Conservation (phyloP, 2,797 vertebrate species). For the Megalops cyprinoides region DNA sequence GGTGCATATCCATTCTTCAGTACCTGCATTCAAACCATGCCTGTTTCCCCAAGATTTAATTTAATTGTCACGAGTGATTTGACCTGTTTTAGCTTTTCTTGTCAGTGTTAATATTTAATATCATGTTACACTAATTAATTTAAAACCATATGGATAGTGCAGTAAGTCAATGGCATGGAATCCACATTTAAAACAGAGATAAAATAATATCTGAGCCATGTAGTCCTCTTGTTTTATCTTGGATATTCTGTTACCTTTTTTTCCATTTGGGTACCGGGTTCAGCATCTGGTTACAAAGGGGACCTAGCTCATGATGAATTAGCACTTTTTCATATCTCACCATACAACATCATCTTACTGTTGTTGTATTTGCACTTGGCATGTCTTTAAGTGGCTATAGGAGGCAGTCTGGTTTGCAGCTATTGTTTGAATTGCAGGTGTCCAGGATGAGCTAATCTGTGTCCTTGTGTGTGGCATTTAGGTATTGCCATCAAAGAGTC, state of each 20-base stretch:
- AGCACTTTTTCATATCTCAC: too few species aligned
- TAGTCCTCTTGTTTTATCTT: background rate
- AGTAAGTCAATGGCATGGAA: background rate
- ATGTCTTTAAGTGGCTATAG: too few species aligned
- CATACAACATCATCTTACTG: background rate
- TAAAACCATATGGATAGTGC: background rate
- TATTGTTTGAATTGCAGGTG: background rate
- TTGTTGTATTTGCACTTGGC: too few species aligned
- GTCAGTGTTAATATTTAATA: background rate
- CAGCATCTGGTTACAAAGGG: background rate
- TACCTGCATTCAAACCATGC: background rate
- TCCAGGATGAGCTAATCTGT: background rate
- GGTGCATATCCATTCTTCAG: background rate
- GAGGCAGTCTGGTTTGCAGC: background rate
- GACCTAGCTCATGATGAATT: too few species aligned
- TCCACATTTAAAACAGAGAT: background rate
- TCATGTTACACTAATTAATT: background rate
- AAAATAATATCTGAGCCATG: background rate
- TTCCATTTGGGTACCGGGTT: background rate
- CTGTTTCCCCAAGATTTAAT: background rate
- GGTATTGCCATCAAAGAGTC: constrained; percentile 99
- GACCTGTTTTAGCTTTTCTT: background rate
- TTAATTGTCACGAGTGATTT: background rate
- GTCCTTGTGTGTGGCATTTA: constrained; percentile 55
- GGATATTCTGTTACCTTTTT: background rate